phyloP scores from a whole-genome alignment of 30 jellyfish, hydroid and myxozoan genomes.

The Cassiopea andromeda region DNA sequence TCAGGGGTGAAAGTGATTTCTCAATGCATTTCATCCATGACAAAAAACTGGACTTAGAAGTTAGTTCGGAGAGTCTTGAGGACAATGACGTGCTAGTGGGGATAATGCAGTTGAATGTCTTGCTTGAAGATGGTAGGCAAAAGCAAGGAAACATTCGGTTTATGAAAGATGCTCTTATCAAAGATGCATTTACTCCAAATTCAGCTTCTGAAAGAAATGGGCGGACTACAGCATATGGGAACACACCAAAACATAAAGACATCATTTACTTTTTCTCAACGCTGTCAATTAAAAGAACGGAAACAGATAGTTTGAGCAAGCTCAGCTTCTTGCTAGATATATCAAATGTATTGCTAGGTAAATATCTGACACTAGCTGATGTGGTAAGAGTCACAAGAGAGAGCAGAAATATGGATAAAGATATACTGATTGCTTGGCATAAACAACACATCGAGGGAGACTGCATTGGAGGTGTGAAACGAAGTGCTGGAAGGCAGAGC shows the following conservation, averaged over 20 bases:
- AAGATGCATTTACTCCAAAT: constrained; percentile 12
- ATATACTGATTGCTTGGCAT: constrained; percentile 8
- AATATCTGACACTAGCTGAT: neutral
- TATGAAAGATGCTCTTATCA: constrained; percentile 16
- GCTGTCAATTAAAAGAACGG: neutral
- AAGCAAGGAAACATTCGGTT: neutral
- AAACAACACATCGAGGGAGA: constrained; percentile 23
- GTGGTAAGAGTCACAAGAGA: constrained; percentile 8
- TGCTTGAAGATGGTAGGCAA: neutral
- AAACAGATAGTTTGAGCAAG: neutral
- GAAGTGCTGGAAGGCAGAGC: neutral
- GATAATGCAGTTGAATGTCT: constrained; percentile 26
- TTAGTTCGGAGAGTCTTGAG: constrained; percentile 20
- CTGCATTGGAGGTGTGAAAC: constrained; percentile 33
- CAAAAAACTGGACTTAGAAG: neutral
- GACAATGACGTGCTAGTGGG: constrained; percentile 33
- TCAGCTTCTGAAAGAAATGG: neutral
- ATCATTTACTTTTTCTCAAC: constrained; percentile 20
- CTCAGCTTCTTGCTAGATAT: constrained; percentile 26
- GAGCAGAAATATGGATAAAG: neutral
- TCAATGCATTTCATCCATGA: no score
- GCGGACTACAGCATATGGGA: neutral
- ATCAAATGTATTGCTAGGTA: neutral
- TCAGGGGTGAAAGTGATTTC: no score
- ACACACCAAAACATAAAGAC: constrained; percentile 1